Evolutionary conservation across 2,888 invertebrate species (phyloP), one percentile per base, ranked within the genome.

Genomic region (Cerceris ruficornis): DNA sequence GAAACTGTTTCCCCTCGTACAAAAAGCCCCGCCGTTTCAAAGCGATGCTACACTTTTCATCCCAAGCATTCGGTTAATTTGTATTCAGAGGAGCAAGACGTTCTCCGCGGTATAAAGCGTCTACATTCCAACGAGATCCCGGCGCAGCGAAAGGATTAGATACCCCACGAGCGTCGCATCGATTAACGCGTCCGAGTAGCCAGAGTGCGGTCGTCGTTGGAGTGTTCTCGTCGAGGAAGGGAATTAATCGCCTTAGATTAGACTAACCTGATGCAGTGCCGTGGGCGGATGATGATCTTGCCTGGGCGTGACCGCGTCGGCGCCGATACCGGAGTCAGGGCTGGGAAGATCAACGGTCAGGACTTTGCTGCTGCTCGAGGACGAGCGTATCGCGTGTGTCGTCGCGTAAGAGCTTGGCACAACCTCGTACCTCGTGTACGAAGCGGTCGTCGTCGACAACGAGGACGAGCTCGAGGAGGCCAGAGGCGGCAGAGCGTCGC

Each of bases 291-390:
- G 92, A 88, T 92, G 92, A 79, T 92, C 92, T 81, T 92, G 92
- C 80, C 92, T 89, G 82, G 98, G 98, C 77, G 98, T 98, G 92
- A 98, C 97, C 87, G 98, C 97, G 91, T 98, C 97, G 52, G 98
- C 97, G 82, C 98, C 98, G 91, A 98, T 98, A 83, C 98, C 98
- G 91, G 97, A 97, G 94, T 98, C 98, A 42, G 98, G 98, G 88
- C 98, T 98, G 42, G 98, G 98, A 91, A 98, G 95, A 93, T 98
- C 98, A 91, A 98, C 98, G 66, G 98, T 97, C 86, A 98, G 95
- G 57, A 97, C 97, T 87, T 92, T 92, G 88, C 92, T 92, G 88
- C 88, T 91, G 82, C 90, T 91, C 54, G 92, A 91, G 13, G 92
- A 88, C 49, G 92, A 91, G 79, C 92, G 89, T 77, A 92, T 91